Conservation (phyloP, 2,113 vertebrate genomes). For the Oreochromis spilurus region DNA sequence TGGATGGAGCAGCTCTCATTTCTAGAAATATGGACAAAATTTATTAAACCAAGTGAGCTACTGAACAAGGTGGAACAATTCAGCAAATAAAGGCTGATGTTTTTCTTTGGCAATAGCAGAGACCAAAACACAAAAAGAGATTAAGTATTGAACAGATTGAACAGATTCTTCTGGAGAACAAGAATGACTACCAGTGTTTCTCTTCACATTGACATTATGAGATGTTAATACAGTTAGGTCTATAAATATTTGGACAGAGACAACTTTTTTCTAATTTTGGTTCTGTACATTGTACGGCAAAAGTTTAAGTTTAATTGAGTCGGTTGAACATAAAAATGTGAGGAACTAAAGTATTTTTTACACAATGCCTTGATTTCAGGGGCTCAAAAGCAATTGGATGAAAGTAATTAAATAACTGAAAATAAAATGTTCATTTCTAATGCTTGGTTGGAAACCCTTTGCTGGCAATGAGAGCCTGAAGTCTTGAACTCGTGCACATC, state of each 20-base stretch:
- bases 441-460: rapidly evolving
- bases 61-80: not conserved
- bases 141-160: not conserved
- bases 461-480: not conserved
- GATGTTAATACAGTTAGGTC: rapidly evolving
- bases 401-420: not conserved
- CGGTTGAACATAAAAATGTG: not conserved
- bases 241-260: not conserved
- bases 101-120: not conserved
- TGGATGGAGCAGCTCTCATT: too few relatives aligned
- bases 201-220: not conserved
- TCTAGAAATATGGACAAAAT: too few relatives aligned
- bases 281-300: not conserved
- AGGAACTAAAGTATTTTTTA: not conserved
- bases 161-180: not conserved
- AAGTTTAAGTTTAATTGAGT: rapidly evolving
- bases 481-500: not conserved
- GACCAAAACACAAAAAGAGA: not conserved
- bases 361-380: not conserved
- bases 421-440: not conserved
- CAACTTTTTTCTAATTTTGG: not conserved
- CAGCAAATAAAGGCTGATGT: not conserved
- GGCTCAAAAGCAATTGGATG: rapidly evolving
- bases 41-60: not conserved
- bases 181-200: not conserved